Evolutionary conservation across 2,888 invertebrate species (phyloP).

Genomic region (Monopis laevigella): DNA sequence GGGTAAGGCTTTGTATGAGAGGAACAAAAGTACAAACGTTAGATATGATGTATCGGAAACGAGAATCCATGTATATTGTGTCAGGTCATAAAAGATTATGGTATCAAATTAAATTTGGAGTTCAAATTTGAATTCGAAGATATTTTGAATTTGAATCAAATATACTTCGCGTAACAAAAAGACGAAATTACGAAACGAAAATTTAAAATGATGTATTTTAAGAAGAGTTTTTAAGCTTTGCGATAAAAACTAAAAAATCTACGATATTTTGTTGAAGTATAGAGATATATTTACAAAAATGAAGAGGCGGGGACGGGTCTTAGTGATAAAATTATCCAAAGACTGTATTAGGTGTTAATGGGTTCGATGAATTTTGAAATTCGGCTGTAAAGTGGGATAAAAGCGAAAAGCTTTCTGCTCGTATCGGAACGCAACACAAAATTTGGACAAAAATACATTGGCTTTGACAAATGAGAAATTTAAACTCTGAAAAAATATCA

Average conservation of each 20-base stretch:
- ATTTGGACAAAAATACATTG: constrained; percentile 26
- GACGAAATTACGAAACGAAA: too few species aligned
- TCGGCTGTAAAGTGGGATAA: background rate
- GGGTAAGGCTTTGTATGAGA: constrained; percentile 27
- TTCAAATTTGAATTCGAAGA: too few species aligned
- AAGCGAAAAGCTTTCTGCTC: too few species aligned
- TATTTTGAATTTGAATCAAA: too few species aligned
- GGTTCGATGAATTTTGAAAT: constrained; percentile 61
- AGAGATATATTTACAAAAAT: constrained; percentile 44
- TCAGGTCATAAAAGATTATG: too few species aligned
- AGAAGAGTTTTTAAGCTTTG: background rate
- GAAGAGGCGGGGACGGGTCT: constrained; percentile 50
- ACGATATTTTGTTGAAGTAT: constrained; percentile 51
- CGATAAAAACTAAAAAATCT: background rate
- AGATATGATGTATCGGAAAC: background rate
- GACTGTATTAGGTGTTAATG: constrained; percentile 61
- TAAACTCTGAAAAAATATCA: too few species aligned
- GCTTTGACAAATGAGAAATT: constrained; percentile 35
- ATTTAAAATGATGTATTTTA: background rate
- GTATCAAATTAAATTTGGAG: too few species aligned
- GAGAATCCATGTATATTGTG: too few species aligned
- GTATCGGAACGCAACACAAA: background rate
- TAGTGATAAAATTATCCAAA: constrained; percentile 65
- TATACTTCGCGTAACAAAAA: too few species aligned
- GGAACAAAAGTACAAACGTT: background rate